These are phyloP conservation scores for Xenus cinereus DNA, from an alignment of 2,113 vertebrate species.

Conservation along the genomic window DNA sequence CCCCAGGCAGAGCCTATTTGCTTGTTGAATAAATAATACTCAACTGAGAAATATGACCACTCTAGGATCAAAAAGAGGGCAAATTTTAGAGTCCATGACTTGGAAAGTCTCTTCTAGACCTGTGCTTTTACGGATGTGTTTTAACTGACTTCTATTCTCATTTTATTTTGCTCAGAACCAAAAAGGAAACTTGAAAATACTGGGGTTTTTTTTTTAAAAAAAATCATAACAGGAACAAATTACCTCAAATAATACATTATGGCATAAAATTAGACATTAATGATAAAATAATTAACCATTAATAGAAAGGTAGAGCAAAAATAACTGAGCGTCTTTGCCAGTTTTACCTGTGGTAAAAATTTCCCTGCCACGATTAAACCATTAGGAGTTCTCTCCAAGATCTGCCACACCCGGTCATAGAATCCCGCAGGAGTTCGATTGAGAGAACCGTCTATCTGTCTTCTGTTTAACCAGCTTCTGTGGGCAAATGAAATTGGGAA, in stretches of 20 bases:
- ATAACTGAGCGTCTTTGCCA: background rate
- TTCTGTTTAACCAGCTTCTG: slow-evolving; percentile 90
- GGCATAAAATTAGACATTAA: background rate
- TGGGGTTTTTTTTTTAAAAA: background rate
- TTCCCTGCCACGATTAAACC: slow-evolving; percentile 86
- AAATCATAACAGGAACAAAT: background rate
- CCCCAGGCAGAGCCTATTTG: background rate
- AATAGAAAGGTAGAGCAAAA: background rate
- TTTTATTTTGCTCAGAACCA: background rate
- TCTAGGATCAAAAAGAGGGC: background rate
- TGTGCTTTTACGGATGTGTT: background rate
- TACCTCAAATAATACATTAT: background rate
- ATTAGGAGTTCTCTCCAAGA: slow-evolving; percentile 90
- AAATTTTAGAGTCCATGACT: background rate
- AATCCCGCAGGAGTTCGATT: slow-evolving; percentile 92
- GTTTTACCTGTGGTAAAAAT: slow-evolving; percentile 90
- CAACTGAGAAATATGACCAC: background rate
- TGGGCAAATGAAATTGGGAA: background rate
- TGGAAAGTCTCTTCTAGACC: background rate
- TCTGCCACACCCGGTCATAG: slow-evolving; percentile 97
- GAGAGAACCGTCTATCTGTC: slow-evolving; percentile 92
- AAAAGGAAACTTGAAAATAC: background rate
- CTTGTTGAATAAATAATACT: background rate
- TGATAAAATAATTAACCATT: background rate
- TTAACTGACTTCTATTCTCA: background rate